phyloP scores from a whole-genome alignment of 1,140 invertebrate species.

The Hesperophylax magnus region DNA sequence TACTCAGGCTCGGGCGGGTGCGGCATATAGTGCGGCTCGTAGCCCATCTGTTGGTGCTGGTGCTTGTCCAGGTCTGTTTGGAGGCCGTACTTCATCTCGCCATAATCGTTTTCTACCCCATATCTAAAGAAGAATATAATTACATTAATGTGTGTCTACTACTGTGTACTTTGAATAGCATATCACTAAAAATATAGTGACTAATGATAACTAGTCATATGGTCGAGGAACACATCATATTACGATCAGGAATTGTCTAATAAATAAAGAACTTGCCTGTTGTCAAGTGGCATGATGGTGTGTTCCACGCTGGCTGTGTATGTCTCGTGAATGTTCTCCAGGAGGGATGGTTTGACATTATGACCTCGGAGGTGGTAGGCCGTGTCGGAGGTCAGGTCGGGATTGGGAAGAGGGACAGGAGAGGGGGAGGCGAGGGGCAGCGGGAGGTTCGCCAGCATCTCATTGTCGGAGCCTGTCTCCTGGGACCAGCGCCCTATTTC shows the following conservation, averaged over 20 bases:
- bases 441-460: slow-evolving; percentile 67
- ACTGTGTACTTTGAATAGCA: too few species aligned
- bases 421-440: slow-evolving; percentile 76
- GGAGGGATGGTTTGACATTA: slow-evolving; percentile 73
- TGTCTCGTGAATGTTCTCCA: slow-evolving; percentile 71
- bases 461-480: slow-evolving; percentile 83
- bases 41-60: slow-evolving; percentile 64
- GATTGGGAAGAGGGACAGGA: slow-evolving; percentile 81
- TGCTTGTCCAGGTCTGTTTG: slow-evolving; percentile 65
- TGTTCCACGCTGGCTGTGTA: slow-evolving; percentile 68
- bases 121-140: slow-evolving; percentile 61
- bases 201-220: too few species aligned
- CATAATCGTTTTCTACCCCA: slow-evolving; percentile 66
- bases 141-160: too few species aligned
- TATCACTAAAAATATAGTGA: too few species aligned
- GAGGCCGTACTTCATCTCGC: slow-evolving; percentile 65
- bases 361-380: slow-evolving; percentile 69
- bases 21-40: slow-evolving; percentile 67
- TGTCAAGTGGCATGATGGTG: slow-evolving; percentile 67
- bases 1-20: slow-evolving; percentile 65
- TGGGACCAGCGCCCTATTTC: slow-evolving; percentile 83
- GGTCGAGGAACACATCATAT: too few species aligned
- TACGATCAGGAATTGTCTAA: too few species aligned
- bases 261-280: slow-evolving; percentile 61
- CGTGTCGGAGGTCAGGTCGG: slow-evolving; percentile 77